Conservation (phyloP, 2,113 vertebrate genomes). For the Azemiops feae region DNA sequence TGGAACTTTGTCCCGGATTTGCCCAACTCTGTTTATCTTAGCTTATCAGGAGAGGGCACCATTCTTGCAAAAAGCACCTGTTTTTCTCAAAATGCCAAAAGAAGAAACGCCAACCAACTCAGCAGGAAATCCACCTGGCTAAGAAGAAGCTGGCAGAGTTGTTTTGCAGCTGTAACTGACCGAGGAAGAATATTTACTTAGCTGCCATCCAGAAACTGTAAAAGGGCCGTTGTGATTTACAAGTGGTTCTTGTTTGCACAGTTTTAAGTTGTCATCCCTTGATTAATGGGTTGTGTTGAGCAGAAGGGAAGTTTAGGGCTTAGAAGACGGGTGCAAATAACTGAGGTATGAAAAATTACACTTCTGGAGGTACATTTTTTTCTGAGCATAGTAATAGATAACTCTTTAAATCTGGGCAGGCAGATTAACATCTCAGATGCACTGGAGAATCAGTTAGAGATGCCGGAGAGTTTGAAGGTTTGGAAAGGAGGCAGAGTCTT, state of each 20-base stretch:
- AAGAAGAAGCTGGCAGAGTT: background rate
- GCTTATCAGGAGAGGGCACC: background rate
- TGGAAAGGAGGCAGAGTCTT: background rate
- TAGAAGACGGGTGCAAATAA: constrained; percentile 14
- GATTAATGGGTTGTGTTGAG: constrained; percentile 33
- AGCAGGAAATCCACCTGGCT: background rate
- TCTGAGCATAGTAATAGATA: background rate
- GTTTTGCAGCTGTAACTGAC: background rate
- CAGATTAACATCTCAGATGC: background rate
- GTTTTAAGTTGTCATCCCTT: constrained; percentile 37
- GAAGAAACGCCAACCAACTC: constrained; percentile 13
- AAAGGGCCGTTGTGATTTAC: constrained; percentile 15
- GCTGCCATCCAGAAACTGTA: constrained; percentile 1
- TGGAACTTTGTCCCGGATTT: no score
- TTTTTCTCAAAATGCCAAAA: constrained; percentile 11
- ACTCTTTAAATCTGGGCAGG: background rate
- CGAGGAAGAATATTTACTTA: constrained; percentile 26
- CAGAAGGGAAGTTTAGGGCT: constrained; percentile 32
- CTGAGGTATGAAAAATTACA: background rate
- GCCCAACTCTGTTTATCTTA: background rate
- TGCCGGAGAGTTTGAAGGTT: background rate
- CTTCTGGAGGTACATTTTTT: background rate
- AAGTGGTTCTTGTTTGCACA: constrained; percentile 22
- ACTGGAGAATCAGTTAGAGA: background rate
- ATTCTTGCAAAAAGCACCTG: background rate